phyloP scores from a whole-genome alignment of 1,140 invertebrate genomes.

The Drosophila lacertosa region DNA sequence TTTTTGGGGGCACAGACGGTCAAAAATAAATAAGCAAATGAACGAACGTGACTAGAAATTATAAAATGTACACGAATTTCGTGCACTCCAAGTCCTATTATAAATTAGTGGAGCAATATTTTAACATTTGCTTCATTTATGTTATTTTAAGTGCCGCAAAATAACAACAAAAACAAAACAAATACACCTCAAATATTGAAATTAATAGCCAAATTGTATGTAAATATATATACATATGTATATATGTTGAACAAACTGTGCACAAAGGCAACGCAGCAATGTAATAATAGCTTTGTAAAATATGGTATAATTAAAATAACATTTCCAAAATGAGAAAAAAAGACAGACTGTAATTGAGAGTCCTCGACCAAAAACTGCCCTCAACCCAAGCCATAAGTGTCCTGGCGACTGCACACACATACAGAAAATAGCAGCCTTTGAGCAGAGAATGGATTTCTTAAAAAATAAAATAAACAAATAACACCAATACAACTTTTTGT shows the following conservation, averaged over 20 bases:
- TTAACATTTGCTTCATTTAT: slow-evolving; percentile 23
- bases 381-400: not conserved
- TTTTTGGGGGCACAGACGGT: not conserved
- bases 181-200: slow-evolving; percentile 1
- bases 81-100: slow-evolving; percentile 42
- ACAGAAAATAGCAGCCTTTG: not conserved
- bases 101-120: slow-evolving; percentile 31
- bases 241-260: not conserved
- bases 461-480: not conserved
- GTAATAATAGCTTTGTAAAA: slow-evolving; percentile 6
- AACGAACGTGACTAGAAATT: slow-evolving; percentile 73
- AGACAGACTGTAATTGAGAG: not conserved
- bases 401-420: not conserved
- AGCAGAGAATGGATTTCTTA: not conserved
- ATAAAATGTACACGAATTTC: slow-evolving; percentile 69
- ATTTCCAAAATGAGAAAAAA: slow-evolving; percentile 8
- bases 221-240: not conserved
- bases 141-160: slow-evolving; percentile 14
- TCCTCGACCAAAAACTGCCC: not conserved
- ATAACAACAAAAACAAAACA: slow-evolving; percentile 14
- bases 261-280: slow-evolving; percentile 1
- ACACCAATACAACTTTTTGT: too few species aligned
- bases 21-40: slow-evolving; percentile 64
- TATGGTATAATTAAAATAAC: slow-evolving; percentile 10
- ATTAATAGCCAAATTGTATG: not conserved